Percentiles rank a stretch among this genome's conserved stretches.
These are phyloP conservation scores for Pachyramphus minor DNA, from an alignment of 2,113 vertebrate species.

Conservation along the genomic window DNA sequence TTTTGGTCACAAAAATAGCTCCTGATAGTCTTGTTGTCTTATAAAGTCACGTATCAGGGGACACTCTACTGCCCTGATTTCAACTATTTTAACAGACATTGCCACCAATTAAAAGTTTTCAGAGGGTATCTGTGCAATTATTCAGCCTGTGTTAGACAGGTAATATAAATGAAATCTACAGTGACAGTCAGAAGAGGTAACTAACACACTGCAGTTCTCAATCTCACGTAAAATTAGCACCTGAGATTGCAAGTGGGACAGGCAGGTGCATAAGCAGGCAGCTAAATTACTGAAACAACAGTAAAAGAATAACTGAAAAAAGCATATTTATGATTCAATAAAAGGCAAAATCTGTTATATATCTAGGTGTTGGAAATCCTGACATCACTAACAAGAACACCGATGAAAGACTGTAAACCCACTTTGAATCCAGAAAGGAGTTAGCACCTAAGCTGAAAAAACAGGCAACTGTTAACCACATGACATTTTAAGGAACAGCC, in stretches of 20 bases:
- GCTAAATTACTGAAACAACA: background rate
- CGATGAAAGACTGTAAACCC: background rate
- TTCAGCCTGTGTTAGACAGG: background rate
- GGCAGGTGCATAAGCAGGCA: background rate
- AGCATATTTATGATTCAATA: background rate
- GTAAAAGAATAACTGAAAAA: background rate
- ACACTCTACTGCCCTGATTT: background rate
- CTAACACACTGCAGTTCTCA: background rate
- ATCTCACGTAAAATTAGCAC: background rate
- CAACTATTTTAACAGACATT: slow-evolving; percentile 19
- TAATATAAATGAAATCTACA: background rate
- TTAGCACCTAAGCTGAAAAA: background rate
- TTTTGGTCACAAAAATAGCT: background rate
- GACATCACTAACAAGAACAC: background rate
- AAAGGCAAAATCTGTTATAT: background rate
- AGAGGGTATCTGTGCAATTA: background rate
- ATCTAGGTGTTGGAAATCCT: background rate
- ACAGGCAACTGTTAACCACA: background rate
- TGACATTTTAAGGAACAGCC: background rate
- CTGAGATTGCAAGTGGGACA: background rate
- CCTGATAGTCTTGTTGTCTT: background rate
- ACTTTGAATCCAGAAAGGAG: background rate
- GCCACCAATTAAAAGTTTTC: slow-evolving; percentile 15
- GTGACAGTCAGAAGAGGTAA: background rate
- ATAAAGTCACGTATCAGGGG: background rate